Evolutionary conservation across 1,140 invertebrate genomes (phyloP), one percentile per base, ranked within the genome.

Genomic region (Rhagoletis zephyria): DNA sequence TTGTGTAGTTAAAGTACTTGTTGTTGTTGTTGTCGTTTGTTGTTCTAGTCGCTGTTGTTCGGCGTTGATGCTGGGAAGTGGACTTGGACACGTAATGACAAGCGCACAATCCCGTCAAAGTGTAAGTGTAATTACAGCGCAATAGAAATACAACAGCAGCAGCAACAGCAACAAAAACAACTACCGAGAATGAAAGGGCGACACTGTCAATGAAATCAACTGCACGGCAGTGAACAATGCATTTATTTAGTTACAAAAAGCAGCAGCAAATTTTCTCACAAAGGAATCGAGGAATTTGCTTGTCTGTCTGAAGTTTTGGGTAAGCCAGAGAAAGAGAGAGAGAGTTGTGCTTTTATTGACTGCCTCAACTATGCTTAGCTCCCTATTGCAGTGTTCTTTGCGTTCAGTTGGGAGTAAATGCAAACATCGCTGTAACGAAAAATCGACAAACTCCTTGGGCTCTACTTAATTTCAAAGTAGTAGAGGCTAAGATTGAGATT

Each of bases 171-270:
- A 48, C 45, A 40, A 74, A 74, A 74, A 74, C 40, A 16, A 40
- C 67, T 45, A 14, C 7, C 42, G 14, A 42, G 2, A 14, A 5
- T 16, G 40, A 45, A 74, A 74, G 67, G 42, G 67, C 42, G 14
- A 70, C 10, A 1, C 40, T 70, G 67, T 40, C 67, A 12, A 16
- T 45, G 67, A 67, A 67, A 67, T 19, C 64, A 67, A 67, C 10
- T 67, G 64, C 67, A n/a, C 10, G 30, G 40, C 40, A 5, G 67
- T 6, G 42, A 74, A 74, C 67, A 74, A 74, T 74, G 67, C 67
- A 74, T 74, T 74, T 74, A 74, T 74, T 74, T 74, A 74, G 67
- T 74, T 45, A 42, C 67, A 48, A 45, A 14, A 65, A 30, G 19
- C 40, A 45, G 42, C 10, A 74, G 67, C 67, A 74, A 74, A 74